Percentiles rank a stretch among this genome's conserved stretches.
These are phyloP conservation scores for Fabriciana adippe DNA, from an alignment of 2,888 invertebrate genomes.

Conservation along the genomic window DNA sequence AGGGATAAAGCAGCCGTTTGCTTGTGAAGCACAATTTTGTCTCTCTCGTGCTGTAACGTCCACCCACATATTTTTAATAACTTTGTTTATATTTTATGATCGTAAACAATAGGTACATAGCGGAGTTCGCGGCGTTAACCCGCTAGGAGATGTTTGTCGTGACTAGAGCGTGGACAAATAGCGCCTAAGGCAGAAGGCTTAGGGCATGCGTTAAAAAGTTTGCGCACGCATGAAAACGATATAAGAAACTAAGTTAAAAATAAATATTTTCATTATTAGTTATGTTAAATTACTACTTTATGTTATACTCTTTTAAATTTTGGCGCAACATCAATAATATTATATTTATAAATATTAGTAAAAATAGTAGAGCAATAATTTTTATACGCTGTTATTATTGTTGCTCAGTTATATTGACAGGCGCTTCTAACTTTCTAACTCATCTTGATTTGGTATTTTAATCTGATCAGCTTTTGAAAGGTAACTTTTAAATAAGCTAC, in stretches of 20 bases:
- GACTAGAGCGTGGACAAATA: constrained; percentile 52
- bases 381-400: neutral
- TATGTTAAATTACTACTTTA: neutral
- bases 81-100: constrained; percentile 45
- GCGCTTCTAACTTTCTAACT: neutral
- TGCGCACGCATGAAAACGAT: constrained; percentile 42
- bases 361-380: too few relatives aligned
- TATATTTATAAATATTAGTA: too few relatives aligned
- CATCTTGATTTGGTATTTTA: too few relatives aligned
- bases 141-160: constrained; percentile 57
- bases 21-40: constrained; percentile 82
- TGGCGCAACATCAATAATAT: too few relatives aligned
- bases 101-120: constrained; percentile 41
- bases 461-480: neutral
- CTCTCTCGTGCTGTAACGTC: constrained; percentile 83
- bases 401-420: constrained; percentile 2
- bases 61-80: constrained; percentile 79
- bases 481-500: neutral
- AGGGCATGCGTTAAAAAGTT: constrained; percentile 42
- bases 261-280: neutral
- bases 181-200: constrained; percentile 26
- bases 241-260: neutral
- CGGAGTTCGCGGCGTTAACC: constrained; percentile 56
- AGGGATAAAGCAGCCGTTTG: constrained; percentile 84
- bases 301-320: too few relatives aligned